These are phyloP conservation scores for Plusia festucae DNA, from an alignment of 2,888 invertebrate genomes.

Conservation along the genomic window DNA sequence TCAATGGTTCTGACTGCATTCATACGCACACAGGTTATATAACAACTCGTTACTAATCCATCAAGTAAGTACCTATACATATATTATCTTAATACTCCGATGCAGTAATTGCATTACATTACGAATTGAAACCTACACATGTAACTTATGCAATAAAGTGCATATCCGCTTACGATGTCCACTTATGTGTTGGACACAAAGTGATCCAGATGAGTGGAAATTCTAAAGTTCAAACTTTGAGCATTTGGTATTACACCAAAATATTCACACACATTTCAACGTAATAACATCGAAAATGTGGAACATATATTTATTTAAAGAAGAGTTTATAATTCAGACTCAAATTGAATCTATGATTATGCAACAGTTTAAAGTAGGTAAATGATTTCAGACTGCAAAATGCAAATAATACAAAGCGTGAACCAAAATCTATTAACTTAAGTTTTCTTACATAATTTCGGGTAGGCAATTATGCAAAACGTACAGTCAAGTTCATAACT, in stretches of 20 bases:
- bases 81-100: not conserved
- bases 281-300: too few relatives aligned
- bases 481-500: not conserved
- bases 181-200: too few relatives aligned
- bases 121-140: not conserved
- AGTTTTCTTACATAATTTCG: not conserved
- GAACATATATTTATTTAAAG: too few relatives aligned
- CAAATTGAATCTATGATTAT: not conserved
- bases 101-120: constrained; percentile 1
- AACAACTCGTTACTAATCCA: constrained; percentile 38
- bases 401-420: not conserved
- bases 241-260: too few relatives aligned
- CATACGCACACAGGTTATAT: constrained; percentile 19
- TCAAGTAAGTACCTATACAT: constrained; percentile 11
- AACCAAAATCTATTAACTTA: not conserved
- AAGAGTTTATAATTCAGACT: too few relatives aligned
- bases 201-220: not conserved
- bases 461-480: not conserved
- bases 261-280: too few relatives aligned
- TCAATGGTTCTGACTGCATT: constrained; percentile 24
- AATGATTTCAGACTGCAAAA: not conserved
- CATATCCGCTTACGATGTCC: not conserved
- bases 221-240: too few relatives aligned
- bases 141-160: not conserved
- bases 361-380: not conserved